Evolutionary conservation across 1,140 invertebrate genomes (phyloP).

Genomic region (Orius insidiosus): DNA sequence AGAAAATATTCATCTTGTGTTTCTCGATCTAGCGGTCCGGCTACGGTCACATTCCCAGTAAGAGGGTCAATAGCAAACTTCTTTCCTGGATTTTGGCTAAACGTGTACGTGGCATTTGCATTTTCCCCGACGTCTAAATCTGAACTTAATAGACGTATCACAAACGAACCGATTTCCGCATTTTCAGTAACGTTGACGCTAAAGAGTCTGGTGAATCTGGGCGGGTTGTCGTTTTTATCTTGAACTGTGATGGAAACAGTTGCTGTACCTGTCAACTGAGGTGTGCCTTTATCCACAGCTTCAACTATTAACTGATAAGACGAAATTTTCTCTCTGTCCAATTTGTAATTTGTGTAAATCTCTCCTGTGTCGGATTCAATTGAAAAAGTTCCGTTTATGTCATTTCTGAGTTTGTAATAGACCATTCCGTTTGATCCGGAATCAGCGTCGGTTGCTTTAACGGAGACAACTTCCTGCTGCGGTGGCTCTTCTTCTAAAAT

Average conservation of each 20-base stretch:
- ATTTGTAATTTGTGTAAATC: constrained; percentile 60
- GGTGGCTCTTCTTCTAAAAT: constrained; percentile 73
- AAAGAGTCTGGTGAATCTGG: constrained; percentile 78
- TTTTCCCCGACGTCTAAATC: constrained; percentile 75
- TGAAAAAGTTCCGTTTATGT: constrained; percentile 59
- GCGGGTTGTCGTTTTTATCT: constrained; percentile 91
- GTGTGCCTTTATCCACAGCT: constrained; percentile 71
- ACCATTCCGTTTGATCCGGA: constrained; percentile 72
- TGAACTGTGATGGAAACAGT: constrained; percentile 67
- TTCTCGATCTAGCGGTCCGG: constrained; percentile 67
- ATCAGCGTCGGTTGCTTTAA: constrained; percentile 72
- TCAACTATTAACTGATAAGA: constrained; percentile 69
- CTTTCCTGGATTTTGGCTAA: constrained; percentile 70
- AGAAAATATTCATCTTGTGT: constrained; percentile 78
- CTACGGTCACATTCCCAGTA: constrained; percentile 81
- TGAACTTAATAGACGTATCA: constrained; percentile 78
- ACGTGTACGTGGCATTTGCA: constrained; percentile 74
- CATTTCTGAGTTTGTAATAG: constrained; percentile 54
- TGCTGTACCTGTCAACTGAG: constrained; percentile 62
- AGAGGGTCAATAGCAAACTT: constrained; percentile 77
- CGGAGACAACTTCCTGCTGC: constrained; percentile 53
- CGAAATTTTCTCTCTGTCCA: constrained; percentile 78
- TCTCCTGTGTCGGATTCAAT: constrained; percentile 66
- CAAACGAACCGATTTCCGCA: constrained; percentile 76
- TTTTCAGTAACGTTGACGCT: constrained; percentile 93